phyloP scores from a whole-genome alignment of 2,888 invertebrate genomes.

The Ryuthela nishihirai region DNA sequence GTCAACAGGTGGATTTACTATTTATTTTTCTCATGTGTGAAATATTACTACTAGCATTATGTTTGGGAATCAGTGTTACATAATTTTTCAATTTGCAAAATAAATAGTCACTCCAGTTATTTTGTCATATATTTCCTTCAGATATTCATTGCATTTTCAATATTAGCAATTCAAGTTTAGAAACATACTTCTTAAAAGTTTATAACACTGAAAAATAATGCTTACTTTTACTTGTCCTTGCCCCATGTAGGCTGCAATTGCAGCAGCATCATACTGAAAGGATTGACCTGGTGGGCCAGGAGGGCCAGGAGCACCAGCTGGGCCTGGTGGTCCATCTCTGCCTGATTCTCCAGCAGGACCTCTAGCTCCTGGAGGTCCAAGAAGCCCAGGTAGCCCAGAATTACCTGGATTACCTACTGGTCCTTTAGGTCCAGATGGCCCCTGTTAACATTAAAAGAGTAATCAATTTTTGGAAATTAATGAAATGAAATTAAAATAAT shows the following conservation, averaged over 20 bases:
- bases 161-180: neutral
- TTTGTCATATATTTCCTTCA: neutral
- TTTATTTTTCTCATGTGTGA: too few species aligned
- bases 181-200: neutral
- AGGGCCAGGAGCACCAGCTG: conserved; percentile 67
- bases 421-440: conserved; percentile 55
- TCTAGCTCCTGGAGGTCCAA: conserved; percentile 31
- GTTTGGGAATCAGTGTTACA: too few species aligned
- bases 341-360: conserved; percentile 63
- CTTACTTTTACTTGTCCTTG: conserved; percentile 57
- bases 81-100: too few species aligned
- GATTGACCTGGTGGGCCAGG: conserved; percentile 76
- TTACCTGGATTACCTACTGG: conserved; percentile 41
- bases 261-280: conserved; percentile 76
- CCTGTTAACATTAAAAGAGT: conserved; percentile 44
- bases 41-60: too few species aligned
- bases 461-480: neutral
- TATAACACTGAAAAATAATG: neutral
- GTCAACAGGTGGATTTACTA: too few species aligned
- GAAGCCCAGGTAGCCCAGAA: conserved; percentile 14
- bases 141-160: neutral
- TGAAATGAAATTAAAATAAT: neutral
- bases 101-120: too few species aligned
- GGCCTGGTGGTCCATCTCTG: conserved; percentile 59
- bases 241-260: conserved; percentile 67